These are phyloP conservation scores for Amiota minor DNA, from an alignment of 2,888 invertebrate species.

Conservation along the genomic window DNA sequence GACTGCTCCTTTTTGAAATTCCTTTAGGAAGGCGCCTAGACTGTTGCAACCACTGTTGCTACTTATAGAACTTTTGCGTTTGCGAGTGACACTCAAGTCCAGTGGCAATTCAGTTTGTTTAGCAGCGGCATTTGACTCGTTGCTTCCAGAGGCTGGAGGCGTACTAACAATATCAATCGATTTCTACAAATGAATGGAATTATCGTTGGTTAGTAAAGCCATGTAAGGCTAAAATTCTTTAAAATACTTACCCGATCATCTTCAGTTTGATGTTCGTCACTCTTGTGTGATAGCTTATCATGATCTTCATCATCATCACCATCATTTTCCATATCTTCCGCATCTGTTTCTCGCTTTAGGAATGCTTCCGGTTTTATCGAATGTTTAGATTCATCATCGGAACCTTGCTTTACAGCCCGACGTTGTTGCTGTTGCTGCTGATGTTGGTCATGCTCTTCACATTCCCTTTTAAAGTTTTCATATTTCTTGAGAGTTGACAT, in stretches of 20 bases:
- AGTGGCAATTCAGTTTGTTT: conserved; percentile 79
- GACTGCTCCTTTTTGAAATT: conserved; percentile 25
- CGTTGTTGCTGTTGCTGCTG: background rate
- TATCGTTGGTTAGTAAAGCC: background rate
- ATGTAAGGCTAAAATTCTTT: background rate
- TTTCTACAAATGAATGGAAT: conserved; percentile 55
- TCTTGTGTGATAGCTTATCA: conserved; percentile 3
- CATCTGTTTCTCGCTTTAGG: conserved; percentile 45
- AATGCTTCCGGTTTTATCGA: conserved; percentile 38
- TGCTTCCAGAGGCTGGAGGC: conserved; percentile 55
- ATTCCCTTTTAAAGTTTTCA: background rate
- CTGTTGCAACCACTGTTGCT: conserved; percentile 15
- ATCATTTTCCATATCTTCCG: conserved; percentile 31
- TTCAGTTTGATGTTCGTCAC: conserved; percentile 47
- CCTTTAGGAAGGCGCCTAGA: background rate
- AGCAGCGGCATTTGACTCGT: conserved; percentile 59
- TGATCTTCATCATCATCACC: conserved; percentile 34
- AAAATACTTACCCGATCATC: conserved; percentile 69
- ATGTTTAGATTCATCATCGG: conserved; percentile 52
- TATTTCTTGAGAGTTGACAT: conserved; percentile 3
- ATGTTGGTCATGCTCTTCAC: background rate
- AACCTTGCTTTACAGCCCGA: background rate
- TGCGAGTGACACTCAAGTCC: conserved; percentile 81
- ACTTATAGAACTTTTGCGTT: conserved; percentile 72
- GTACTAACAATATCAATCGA: conserved; percentile 70